Evolutionary conservation across 2,888 invertebrate species (phyloP).

Genomic region (Spilarctia lutea): DNA sequence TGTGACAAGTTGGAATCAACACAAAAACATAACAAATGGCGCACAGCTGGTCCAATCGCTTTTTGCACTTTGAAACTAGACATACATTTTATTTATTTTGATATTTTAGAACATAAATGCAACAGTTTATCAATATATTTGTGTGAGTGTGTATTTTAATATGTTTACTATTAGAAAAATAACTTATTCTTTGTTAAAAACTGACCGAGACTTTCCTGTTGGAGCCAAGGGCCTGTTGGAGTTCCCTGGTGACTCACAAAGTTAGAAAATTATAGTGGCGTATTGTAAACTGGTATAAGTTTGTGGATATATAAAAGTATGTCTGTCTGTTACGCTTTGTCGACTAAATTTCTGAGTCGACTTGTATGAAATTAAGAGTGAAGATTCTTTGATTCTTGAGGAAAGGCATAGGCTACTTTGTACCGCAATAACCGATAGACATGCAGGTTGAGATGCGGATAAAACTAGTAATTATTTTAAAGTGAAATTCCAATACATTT

Average conservation of each 20-base stretch:
- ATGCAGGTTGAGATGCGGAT: too few relatives aligned
- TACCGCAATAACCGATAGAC: too few relatives aligned
- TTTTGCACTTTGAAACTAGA: not conserved
- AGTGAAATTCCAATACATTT: constrained; percentile 23
- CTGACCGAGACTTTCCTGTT: not conserved
- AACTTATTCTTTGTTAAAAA: not conserved
- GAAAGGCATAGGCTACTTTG: too few relatives aligned
- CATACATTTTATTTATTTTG: not conserved
- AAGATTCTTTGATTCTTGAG: too few relatives aligned
- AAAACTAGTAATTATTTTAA: not conserved
- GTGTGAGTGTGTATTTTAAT: not conserved
- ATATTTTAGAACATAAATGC: not conserved
- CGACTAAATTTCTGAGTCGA: too few relatives aligned
- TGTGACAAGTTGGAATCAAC: constrained; percentile 18
- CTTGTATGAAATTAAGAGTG: too few relatives aligned
- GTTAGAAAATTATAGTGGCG: too few relatives aligned
- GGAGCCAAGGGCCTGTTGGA: not conserved
- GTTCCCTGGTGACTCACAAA: too few relatives aligned
- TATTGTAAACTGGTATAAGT: too few relatives aligned
- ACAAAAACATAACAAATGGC: not conserved
- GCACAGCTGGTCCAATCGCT: not conserved
- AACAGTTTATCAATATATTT: not conserved
- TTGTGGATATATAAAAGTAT: too few relatives aligned
- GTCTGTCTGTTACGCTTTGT: too few relatives aligned
- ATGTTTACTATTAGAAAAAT: not conserved